phyloP scores from a whole-genome alignment of 2,888 invertebrate species.

The Stramonita haemastoma region DNA sequence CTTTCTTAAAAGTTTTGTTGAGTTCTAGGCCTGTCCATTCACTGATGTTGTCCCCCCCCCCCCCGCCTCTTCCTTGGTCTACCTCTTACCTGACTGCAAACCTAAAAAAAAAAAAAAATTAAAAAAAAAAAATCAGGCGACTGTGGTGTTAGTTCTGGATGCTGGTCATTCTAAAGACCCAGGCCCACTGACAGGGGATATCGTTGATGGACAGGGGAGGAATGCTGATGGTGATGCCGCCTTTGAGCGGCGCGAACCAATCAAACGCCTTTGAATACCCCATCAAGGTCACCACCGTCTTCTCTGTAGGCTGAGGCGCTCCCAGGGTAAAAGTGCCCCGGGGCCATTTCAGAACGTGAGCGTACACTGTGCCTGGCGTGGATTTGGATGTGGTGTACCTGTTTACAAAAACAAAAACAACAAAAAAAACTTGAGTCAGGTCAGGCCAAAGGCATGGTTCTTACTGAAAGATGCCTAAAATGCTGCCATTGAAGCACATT shows the following conservation, averaged over 20 bases:
- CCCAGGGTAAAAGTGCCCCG: slow-evolving; percentile 80
- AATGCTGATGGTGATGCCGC: slow-evolving; percentile 66
- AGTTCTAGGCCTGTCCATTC: no score
- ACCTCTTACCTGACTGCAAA: no score
- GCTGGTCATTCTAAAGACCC: slow-evolving; percentile 67
- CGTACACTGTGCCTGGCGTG: slow-evolving; percentile 81
- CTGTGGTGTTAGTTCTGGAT: background rate
- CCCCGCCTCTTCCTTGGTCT: no score
- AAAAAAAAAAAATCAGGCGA: no score
- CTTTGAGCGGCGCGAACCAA: background rate
- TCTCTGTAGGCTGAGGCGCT: slow-evolving; percentile 72
- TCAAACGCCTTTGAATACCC: slow-evolving; percentile 74
- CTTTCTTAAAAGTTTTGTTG: no score
- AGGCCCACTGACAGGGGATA: slow-evolving; percentile 69
- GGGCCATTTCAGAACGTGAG: slow-evolving; percentile 86
- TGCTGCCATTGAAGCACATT: no score
- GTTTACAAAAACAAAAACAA: background rate
- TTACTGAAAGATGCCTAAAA: no score
- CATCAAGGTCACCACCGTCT: slow-evolving; percentile 78
- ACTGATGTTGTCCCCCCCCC: no score
- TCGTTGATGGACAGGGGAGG: slow-evolving; percentile 61
- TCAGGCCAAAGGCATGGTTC: no score
- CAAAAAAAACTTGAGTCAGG: no score
- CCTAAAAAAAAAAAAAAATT: no score
- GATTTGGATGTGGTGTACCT: slow-evolving; percentile 59